phyloP scores from a whole-genome alignment of 2,113 vertebrate genomes.

The Petrocephalus zakoni region DNA sequence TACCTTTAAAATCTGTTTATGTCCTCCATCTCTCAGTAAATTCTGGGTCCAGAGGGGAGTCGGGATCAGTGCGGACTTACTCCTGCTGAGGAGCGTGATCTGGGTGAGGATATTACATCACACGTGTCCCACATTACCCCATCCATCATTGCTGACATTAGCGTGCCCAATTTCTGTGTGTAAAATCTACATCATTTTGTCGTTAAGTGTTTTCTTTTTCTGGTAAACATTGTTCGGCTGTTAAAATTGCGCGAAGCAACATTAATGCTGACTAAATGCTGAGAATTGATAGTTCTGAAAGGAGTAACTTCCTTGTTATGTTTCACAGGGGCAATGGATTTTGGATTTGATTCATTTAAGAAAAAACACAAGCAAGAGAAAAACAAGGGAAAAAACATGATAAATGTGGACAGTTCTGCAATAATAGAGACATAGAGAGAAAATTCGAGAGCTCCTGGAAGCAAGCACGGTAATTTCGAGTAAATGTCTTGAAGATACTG shows the following conservation, averaged over 20 bases:
- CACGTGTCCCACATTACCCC: neutral
- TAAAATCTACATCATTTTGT: neutral
- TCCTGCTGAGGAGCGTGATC: constrained; percentile 70
- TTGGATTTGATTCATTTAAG: constrained; percentile 31
- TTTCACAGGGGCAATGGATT: constrained; percentile 26
- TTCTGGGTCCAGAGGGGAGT: constrained; percentile 74
- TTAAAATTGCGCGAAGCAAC: neutral
- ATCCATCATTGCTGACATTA: neutral
- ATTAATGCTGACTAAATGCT: neutral
- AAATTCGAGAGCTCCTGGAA: constrained; percentile 34
- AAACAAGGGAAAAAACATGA: constrained; percentile 41
- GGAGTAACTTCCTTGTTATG: neutral
- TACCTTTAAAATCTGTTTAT: constrained; percentile 27
- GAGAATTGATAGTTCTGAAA: neutral
- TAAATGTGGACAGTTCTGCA: constrained; percentile 45
- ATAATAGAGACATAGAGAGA: constrained; percentile 40
- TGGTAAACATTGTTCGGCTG: neutral
- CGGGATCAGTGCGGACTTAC: constrained; percentile 85
- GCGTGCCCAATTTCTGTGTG: neutral
- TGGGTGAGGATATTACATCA: constrained; percentile 51
- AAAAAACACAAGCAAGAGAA: constrained; percentile 50
- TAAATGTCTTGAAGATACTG: constrained; percentile 48
- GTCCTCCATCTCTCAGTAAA: constrained; percentile 55
- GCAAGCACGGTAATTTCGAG: constrained; percentile 51
- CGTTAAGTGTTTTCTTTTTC: neutral